A percentile compares a stretch with the other conserved stretches of the same genome.
Conservation (phyloP, 2,888 invertebrate species). For the Chalcosyrphus nemorum region DNA sequence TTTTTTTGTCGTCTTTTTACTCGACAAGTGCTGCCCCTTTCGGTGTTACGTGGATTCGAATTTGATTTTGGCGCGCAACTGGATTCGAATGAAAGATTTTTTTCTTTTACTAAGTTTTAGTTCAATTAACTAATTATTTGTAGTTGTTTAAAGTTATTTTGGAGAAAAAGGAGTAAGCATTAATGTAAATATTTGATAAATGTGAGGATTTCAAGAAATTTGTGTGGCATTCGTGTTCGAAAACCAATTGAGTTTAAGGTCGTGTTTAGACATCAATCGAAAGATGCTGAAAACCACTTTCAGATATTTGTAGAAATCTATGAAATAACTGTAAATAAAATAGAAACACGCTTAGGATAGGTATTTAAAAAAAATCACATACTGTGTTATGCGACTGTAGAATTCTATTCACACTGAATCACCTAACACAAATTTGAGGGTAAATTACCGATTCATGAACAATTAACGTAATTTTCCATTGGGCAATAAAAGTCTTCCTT, state of each 20-base stretch:
- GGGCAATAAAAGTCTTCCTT: too few species aligned
- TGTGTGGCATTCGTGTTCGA: constrained; percentile 1
- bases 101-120: neutral
- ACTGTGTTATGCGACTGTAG: too few species aligned
- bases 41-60: constrained; percentile 63
- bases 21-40: constrained; percentile 65
- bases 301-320: too few species aligned
- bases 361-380: too few species aligned
- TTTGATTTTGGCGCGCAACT: constrained; percentile 54
- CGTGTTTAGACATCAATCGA: constrained; percentile 11
- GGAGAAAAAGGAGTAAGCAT: too few species aligned
- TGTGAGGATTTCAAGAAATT: neutral
- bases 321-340: too few species aligned
- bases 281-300: neutral
- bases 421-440: too few species aligned
- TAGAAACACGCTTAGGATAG: too few species aligned
- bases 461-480: too few species aligned
- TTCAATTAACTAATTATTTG: neutral
- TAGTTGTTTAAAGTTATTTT: neutral
- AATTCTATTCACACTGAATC: too few species aligned
- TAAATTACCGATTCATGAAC: too few species aligned
- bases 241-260: constrained; percentile 31
- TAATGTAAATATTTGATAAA: too few species aligned
- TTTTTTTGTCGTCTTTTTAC: constrained; percentile 17
- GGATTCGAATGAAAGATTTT: neutral